Conservation (phyloP, 2,888 invertebrate species). For the Eupithecia subfuscata region DNA sequence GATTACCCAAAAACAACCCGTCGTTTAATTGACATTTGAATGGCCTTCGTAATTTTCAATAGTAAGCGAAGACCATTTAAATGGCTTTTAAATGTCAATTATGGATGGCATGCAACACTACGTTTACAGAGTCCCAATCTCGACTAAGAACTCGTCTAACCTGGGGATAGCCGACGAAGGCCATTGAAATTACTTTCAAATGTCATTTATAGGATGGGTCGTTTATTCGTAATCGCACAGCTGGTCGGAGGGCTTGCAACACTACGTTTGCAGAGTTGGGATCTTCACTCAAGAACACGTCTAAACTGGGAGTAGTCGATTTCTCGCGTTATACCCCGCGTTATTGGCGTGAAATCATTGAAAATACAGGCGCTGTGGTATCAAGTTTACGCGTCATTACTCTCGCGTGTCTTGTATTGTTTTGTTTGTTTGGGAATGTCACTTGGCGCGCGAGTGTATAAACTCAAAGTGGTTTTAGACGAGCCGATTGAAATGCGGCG, state of each 20-base stretch:
- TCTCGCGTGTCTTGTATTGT: slow-evolving; percentile 51
- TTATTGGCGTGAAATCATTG: not conserved
- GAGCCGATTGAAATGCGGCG: not conserved
- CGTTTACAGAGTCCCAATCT: no score
- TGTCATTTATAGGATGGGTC: no score
- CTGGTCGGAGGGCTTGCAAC: not conserved
- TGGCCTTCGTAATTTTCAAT: no score
- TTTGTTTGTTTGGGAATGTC: slow-evolving; percentile 40
- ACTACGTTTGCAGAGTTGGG: not conserved
- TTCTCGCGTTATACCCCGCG: not conserved
- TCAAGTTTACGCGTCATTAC: slow-evolving; percentile 69
- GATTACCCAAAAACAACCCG: no score
- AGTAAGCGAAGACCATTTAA: no score
- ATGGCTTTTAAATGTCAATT: no score
- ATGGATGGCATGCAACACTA: no score
- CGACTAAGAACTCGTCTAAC: no score
- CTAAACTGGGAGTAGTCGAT: not conserved
- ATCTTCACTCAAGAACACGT: not conserved
- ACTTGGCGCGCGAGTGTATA: slow-evolving; percentile 29
- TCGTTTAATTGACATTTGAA: no score
- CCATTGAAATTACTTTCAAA: no score
- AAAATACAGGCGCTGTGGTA: slow-evolving; percentile 48
- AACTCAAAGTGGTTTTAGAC: not conserved
- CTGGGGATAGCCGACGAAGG: no score
- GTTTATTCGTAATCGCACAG: no score